Evolutionary conservation across 2,888 invertebrate genomes (phyloP), one percentile per base, ranked within the genome.

Genomic region (Dorcus parallelipipedus): DNA sequence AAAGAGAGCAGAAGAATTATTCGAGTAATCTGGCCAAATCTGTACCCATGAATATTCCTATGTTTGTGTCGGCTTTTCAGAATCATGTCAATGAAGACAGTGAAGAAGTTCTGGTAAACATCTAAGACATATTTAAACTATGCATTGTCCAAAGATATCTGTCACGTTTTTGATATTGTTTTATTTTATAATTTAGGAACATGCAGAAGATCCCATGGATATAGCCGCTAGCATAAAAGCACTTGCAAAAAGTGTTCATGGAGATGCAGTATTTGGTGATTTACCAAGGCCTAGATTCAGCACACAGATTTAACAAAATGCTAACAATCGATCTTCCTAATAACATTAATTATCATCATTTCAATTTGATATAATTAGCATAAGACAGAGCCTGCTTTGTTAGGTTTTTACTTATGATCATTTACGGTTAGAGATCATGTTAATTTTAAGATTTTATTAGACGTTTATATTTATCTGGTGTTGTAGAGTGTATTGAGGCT

Each of bases 211-310:
- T 70, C 85, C 88, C 38, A 84, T 86, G 62, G 91, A 93, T 76
- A 95, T 95, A 74, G 93, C 93, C 64, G 94, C 93, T 45, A 93
- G 91, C 75, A 95, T 95, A 75, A 91, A 92, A 78, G 94, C 94
- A n/a, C 80, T 95, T 70, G 94, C 95, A 17, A 89, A 90, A 70
- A 95, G 94, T 69, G 91, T 95, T 61, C 92, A 92, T 79, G 93
- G 91, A 61, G 93, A 94, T 78, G 82, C 87, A 23, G 89, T 92
- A 67, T 95, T 93, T 80, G 91, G 91, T 17, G 95, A 95, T 73
- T 80, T 95, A 73, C 95, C 95, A 45, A 84, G 90, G 62, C 92
- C 93, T 63, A 86, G 93, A 72, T 88, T 91, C 82, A 89, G 89
- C 76, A 91, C 91, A 62, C 89, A 90, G 82, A 90, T 92, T 81